Percentiles rank a stretch among this genome's conserved stretches.
phyloP scores from a whole-genome alignment of 2,797 vertebrate species.

The Peromyscus nudipes region DNA sequence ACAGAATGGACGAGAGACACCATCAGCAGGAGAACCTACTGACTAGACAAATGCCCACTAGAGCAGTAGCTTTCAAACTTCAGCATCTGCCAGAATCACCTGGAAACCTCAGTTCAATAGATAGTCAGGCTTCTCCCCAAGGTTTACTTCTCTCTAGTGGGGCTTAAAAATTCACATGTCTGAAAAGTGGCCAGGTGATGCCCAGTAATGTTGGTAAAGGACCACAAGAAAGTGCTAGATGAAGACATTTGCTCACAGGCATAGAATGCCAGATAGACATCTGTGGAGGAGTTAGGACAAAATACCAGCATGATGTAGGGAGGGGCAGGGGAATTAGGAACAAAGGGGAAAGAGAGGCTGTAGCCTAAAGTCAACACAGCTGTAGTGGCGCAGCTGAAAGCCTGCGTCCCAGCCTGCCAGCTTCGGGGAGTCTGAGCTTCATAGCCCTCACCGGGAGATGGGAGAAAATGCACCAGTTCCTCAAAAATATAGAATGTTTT shows the following conservation, averaged over 20 bases:
- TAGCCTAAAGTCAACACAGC: constrained; percentile 67
- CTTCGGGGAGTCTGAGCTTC: neutral
- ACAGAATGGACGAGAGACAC: neutral
- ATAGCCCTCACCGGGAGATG: neutral
- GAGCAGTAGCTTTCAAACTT: neutral
- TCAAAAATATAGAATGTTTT: constrained; percentile 18
- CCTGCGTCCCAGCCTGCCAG: constrained; percentile 1
- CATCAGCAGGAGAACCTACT: neutral
- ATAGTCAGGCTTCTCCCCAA: neutral
- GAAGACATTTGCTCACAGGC: neutral
- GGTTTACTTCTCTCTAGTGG: neutral
- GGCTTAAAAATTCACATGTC: constrained; percentile 27
- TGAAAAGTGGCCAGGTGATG: neutral
- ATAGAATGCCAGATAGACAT: neutral
- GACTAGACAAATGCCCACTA: neutral
- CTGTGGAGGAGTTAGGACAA: neutral
- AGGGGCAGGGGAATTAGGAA: constrained; percentile 41
- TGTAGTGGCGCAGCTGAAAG: neutral
- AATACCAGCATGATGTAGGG: neutral
- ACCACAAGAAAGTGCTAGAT: neutral
- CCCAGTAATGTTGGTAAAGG: neutral
- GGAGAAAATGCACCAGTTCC: neutral
- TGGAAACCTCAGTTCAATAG: neutral
- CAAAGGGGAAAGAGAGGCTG: constrained; percentile 46
- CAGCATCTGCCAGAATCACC: neutral